Percentiles rank a stretch among this genome's conserved stretches.
These are phyloP conservation scores for Teleopsis dalmanni DNA, from an alignment of 1,140 invertebrate species.

Conservation along the genomic window DNA sequence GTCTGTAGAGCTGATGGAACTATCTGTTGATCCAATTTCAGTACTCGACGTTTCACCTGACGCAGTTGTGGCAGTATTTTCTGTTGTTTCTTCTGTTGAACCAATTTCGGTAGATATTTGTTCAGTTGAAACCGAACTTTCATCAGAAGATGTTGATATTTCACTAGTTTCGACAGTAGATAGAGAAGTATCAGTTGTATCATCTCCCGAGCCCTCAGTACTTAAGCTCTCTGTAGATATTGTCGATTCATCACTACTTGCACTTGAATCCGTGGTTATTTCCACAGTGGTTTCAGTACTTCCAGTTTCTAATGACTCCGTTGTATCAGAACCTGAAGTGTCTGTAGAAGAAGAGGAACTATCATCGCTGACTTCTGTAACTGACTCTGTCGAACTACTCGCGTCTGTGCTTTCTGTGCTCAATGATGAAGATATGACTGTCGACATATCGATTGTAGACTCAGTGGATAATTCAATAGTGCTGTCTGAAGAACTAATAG, in stretches of 20 bases:
- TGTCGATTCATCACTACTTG: slow-evolving; percentile 7
- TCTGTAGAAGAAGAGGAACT: slow-evolving; percentile 13
- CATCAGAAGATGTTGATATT: slow-evolving; percentile 8
- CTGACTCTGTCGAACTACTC: slow-evolving; percentile 2
- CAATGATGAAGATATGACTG: neutral
- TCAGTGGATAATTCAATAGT: slow-evolving; percentile 4
- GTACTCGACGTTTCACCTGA: slow-evolving; percentile 12
- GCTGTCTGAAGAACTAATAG: slow-evolving; percentile 9
- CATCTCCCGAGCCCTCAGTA: slow-evolving; percentile 4
- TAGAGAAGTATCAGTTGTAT: neutral
- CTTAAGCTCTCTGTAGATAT: neutral
- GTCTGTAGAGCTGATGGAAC: slow-evolving; percentile 9
- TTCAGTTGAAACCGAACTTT: slow-evolving; percentile 19
- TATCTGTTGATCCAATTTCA: slow-evolving; percentile 18
- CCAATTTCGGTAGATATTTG: neutral
- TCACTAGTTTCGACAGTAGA: slow-evolving; percentile 10
- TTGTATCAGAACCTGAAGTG: slow-evolving; percentile 5
- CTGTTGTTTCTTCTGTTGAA: neutral
- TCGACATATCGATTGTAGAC: neutral
- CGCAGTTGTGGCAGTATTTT: slow-evolving; percentile 12
- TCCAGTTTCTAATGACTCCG: too few species aligned
- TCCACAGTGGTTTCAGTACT: slow-evolving; percentile 13
- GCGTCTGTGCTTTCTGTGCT: neutral
- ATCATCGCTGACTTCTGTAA: slow-evolving; percentile 8
- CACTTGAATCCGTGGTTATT: slow-evolving; percentile 8